These are phyloP conservation scores for Atethmia centrago DNA, from an alignment of 2,888 invertebrate species.

Conservation along the genomic window DNA sequence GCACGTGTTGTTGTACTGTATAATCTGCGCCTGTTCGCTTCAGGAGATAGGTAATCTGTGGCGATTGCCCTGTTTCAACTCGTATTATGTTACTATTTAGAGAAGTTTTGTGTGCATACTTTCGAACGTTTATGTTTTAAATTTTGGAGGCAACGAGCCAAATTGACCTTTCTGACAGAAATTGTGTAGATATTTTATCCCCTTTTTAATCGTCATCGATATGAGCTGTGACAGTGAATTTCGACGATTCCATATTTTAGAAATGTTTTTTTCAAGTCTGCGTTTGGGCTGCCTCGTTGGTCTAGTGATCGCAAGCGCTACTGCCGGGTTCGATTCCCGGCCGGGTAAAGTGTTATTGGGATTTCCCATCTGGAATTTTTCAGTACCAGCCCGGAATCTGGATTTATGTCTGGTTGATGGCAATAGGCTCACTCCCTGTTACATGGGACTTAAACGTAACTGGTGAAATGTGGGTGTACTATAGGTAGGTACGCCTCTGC, in stretches of 20 bases:
- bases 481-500: no score
- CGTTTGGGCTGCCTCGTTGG: no score
- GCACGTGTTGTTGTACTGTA: conserved; percentile 30
- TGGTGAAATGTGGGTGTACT: no score
- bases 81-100: conserved; percentile 20
- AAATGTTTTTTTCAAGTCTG: background rate
- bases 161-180: background rate
- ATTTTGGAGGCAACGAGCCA: background rate
- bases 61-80: conserved; percentile 23
- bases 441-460: no score
- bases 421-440: no score
- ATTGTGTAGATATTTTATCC: background rate
- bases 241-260: background rate
- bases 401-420: no score
- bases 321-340: no score
- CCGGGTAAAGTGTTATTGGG: no score
- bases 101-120: background rate
- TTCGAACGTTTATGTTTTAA: background rate
- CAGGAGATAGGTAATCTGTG: conserved; percentile 25
- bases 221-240: background rate
- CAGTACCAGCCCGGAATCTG: no score
- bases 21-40: conserved; percentile 6
- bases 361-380: no score
- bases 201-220: no score
- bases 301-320: no score